Evolutionary conservation across 1,140 invertebrate species (phyloP), one percentile per base, ranked within the genome.

Genomic region (Aphaenogaster ashmeadi): DNA sequence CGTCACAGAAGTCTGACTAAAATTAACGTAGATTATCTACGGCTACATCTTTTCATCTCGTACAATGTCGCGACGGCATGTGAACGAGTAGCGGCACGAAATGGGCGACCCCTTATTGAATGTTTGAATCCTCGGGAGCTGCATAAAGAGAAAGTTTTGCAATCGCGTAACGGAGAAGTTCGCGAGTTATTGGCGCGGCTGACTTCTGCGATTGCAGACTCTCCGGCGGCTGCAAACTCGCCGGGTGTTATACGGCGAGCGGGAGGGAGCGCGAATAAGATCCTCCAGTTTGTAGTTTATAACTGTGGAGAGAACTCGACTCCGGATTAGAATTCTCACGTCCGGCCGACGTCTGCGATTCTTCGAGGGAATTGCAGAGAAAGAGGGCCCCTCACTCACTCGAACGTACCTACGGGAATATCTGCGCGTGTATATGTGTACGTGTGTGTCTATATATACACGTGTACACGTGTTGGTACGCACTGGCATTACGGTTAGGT

Each of bases 151-250:
- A 71, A 71, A 81, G 64, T 81, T 81, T 71, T 4, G 47, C 64
- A 71, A 81, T 71, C 64, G 64, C 44, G 58, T 50, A 71, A 44
- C 44, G 44, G 36, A 9, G 8, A 81, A 71, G 64, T 81, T 81
- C 2, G 36, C 64, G 44, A 67, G 54, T 69, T 66, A 80, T 80
- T n/a, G 62, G 47, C n/a, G 13, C 44, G 18, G 44, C 33, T 69
- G 78, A 67, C 44, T 69, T 69, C 21, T 41, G 50, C 36, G 36
- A 58, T 58, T 58, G 74, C 54, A 52, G 38, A 67, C 44, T 67
- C n/a, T 67, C 1, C 5, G 52, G 15, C 18, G 6, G 2, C 58
- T 27, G 64, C 78, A 41, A 54, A 41, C 44, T 47, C 64, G n/a
- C 36, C 21, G 11, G 36, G n/a, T 27, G 13, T 36, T 47, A 36